These are phyloP conservation scores for Noctua fimbriata DNA, from an alignment of 2,888 invertebrate genomes.

Conservation along the genomic window DNA sequence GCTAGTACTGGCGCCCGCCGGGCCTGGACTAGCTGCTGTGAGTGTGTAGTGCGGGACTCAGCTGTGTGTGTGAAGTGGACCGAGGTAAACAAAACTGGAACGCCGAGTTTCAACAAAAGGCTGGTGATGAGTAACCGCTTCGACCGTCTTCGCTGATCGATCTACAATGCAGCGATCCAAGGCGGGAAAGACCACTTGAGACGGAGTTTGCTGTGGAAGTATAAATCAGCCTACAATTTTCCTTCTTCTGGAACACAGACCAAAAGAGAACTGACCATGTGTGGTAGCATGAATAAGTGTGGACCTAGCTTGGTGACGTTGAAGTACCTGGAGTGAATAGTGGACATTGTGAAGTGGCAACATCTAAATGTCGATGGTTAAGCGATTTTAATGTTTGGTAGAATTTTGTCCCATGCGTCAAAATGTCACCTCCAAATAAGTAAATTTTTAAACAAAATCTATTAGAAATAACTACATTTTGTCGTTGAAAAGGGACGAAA, in stretches of 20 bases:
- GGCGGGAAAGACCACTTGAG: background rate
- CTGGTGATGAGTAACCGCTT: background rate
- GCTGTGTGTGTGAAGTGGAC: background rate
- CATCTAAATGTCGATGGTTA: background rate
- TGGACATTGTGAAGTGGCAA: conserved; percentile 8
- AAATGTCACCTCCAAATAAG: conserved; percentile 21
- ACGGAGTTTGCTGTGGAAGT: background rate
- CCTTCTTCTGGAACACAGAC: background rate
- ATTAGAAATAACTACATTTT: conserved; percentile 35
- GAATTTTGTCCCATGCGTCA: background rate
- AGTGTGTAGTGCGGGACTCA: background rate
- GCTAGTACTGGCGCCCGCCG: conserved; percentile 73
- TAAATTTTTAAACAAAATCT: conserved; percentile 40
- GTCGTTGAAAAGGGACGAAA: conserved; percentile 7
- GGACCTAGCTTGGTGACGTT: background rate
- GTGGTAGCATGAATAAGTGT: background rate
- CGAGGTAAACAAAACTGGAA: background rate
- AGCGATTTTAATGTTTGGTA: conserved; percentile 17
- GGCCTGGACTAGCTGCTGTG: background rate
- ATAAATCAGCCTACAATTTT: background rate
- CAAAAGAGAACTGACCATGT: background rate
- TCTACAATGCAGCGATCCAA: background rate
- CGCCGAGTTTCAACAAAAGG: background rate
- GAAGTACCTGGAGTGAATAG: background rate
- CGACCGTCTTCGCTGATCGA: background rate